Base-by-base conservation (phyloP, 2,888 invertebrate species). In the Helicoverpa assulta region DNA sequence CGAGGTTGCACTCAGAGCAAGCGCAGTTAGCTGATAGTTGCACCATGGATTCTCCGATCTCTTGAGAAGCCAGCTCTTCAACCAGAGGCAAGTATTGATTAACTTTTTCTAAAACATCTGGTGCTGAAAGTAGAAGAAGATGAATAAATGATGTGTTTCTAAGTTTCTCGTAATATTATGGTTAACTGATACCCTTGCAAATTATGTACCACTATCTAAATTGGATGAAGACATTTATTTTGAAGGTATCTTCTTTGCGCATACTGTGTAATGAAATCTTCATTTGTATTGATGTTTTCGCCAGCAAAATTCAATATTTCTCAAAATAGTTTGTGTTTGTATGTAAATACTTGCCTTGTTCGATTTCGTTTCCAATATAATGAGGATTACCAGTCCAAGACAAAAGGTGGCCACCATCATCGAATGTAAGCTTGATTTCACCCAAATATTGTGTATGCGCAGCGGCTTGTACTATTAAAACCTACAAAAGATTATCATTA, bases 381-480 rank as follows among this genome's bases (percentile, higher is more conserved):
- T 98, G 97, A 0, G 98, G 98, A 70, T 97, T 96, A 0, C 98
- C 98, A 43, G 94, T 91, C 96, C 97, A 98, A 14, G 93, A 89
- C 0, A 95, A 86, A 0, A 98, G 93, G 72, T 97, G 96, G 1
- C 98, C 98, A 0, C 93, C 84, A 1, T 96, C 95, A 89, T 98
- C 97, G 85, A 98, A 98, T 78, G 91, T 96, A 0, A 98, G 96
- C 26, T 97, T 97, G 19, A 99, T 95, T 88, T 97, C 97, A 2
- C 99, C 99, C 26, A 99, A 94, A 88, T 98, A 99, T 88, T 97
- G 97, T 0, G 97, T 97, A 82, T 96, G 97, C 0, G 97, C 97
- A 1, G 97, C 96, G 0, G 98, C 97, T 92, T 98, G 98, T 0
- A 98, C 97, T 58, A 98, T 96, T 10, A 98, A 87, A 1, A 97